Evolutionary conservation across 2,888 invertebrate genomes (phyloP), one percentile per base, ranked within the genome.

Genomic region (Malachius bipustulatus): DNA sequence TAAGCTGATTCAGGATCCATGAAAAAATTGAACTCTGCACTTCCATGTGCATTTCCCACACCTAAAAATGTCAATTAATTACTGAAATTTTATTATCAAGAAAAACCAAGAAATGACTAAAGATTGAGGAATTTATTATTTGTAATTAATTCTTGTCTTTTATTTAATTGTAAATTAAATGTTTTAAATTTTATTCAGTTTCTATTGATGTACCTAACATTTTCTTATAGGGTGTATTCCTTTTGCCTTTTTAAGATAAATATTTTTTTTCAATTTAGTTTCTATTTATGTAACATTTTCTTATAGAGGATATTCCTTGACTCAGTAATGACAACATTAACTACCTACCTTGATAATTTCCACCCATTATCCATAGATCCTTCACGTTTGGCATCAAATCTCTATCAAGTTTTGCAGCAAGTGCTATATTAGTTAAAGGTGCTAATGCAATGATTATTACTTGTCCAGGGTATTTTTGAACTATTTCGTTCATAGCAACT

Each of bases 11-110:
- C 85, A 0, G 85, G 82, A 59, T 87, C 85, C 13, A 62, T 61
- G 45, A 68, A 70, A 54, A 85, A 84, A 60, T 87, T 87, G 52
- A 79, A 87, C 58, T 87, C 85, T 1, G 79, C 80, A 26, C 72
- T 59, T 2, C 69, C 55, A 2, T 72, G 70, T 13, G 62, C 57
- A 51, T 79, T 79, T 11, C 77, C 78, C 14, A 66, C 53, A n/a
- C 66, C 71, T 69, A 34, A 26, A 57, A 57, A 30, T 19, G n/a
- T n/a, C n/a, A n/a, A n/a, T n/a, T n/a, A n/a, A n/a, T n/a, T n/a
- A n/a, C n/a, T n/a, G n/a, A n/a, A n/a, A n/a, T n/a, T n/a, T n/a
- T n/a, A n/a, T n/a, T n/a, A n/a, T n/a, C n/a, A n/a, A n/a, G n/a
- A n/a, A n/a, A n/a, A n/a, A n/a, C n/a, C n/a, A n/a, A n/a, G n/a